Conservation (phyloP, 1,140 invertebrate species). For the Choristoneura fumiferana region DNA sequence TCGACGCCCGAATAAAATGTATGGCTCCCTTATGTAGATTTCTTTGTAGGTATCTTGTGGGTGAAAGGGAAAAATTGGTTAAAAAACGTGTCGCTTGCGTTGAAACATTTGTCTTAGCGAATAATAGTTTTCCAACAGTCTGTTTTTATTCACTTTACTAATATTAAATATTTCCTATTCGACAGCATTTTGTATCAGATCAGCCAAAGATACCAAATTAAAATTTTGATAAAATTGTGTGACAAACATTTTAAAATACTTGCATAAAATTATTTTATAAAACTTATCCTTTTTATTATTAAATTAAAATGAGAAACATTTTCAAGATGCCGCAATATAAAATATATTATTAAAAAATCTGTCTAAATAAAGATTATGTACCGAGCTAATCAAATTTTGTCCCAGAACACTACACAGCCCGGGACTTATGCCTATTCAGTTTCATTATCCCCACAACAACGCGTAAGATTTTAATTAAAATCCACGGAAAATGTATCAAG, state of each 20-base stretch:
- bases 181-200: no score
- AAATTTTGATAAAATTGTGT: no score
- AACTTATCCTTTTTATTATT: no score
- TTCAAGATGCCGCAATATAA: no score
- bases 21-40: conserved; percentile 63
- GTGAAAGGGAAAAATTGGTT: conserved; percentile 43
- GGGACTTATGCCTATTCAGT: conserved; percentile 53
- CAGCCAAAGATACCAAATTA: no score
- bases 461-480: conserved; percentile 76
- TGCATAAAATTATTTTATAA: no score
- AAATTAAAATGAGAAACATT: no score
- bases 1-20: conserved; percentile 73
- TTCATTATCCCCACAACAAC: conserved; percentile 59
- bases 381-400: conserved; percentile 47
- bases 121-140: background rate
- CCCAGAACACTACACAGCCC: conserved; percentile 41
- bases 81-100: conserved; percentile 31
- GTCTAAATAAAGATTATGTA: conserved; percentile 24
- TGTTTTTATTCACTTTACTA: no score
- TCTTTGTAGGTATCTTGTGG: conserved; percentile 34
- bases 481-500: conserved; percentile 64
- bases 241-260: no score
- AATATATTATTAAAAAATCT: no score
- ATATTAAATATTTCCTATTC: no score
- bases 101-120: conserved; percentile 15